phyloP scores from a whole-genome alignment of 2,113 vertebrate genomes.

The Aphelocoma coerulescens region DNA sequence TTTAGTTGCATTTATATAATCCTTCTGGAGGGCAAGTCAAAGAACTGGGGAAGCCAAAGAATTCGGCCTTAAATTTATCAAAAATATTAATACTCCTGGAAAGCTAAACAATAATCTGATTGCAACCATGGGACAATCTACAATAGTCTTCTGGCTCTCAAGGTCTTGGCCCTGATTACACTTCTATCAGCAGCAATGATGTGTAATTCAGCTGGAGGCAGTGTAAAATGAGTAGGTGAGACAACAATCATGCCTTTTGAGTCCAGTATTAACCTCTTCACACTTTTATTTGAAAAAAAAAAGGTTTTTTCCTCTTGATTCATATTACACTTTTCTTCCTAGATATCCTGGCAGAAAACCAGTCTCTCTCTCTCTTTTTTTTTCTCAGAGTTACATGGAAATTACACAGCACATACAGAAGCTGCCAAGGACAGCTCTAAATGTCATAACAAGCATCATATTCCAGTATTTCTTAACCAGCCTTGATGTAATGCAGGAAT shows the following conservation, averaged over 20 bases:
- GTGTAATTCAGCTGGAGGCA: neutral
- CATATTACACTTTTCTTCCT: neutral
- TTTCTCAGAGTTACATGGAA: constrained; percentile 79
- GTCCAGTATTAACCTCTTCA: neutral
- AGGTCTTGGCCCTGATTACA: neutral
- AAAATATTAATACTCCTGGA: neutral
- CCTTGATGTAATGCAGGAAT: neutral
- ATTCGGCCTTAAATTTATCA: neutral
- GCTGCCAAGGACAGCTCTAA: constrained; percentile 78
- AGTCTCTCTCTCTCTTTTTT: neutral
- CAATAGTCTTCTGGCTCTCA: neutral
- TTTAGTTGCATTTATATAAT: neutral
- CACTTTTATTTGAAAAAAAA: neutral
- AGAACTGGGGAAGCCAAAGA: neutral
- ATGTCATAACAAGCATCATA: constrained; percentile 80
- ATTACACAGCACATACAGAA: constrained; percentile 77
- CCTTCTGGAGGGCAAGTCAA: neutral
- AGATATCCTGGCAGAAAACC: neutral
- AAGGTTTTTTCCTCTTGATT: neutral
- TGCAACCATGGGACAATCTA: neutral
- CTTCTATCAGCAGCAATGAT: neutral
- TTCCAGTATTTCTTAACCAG: neutral
- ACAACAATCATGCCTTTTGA: neutral
- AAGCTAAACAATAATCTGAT: neutral
- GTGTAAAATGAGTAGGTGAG: neutral